These are phyloP conservation scores for Sebastiscus tertius DNA, from an alignment of 2,797 vertebrate species.

Conservation along the genomic window DNA sequence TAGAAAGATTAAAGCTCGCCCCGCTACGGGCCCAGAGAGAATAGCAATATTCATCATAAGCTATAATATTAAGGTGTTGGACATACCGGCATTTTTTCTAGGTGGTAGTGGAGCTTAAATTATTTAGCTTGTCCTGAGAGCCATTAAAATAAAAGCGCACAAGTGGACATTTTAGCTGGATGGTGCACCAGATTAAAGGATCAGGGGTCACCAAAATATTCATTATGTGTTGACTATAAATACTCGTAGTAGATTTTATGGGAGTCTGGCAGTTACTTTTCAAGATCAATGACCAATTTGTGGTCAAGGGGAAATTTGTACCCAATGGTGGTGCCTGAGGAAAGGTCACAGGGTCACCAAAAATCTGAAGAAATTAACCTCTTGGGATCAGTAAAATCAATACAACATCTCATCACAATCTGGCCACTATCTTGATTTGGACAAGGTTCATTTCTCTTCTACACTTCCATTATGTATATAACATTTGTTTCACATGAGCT, in stretches of 20 bases:
- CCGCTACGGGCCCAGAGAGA: background rate
- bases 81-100: background rate
- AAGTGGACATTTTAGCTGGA: background rate
- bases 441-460: background rate
- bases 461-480: background rate
- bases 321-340: background rate
- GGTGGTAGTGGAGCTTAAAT: background rate
- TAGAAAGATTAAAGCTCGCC: background rate
- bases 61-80: background rate
- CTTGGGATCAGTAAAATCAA: conserved; percentile 23
- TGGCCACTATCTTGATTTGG: background rate
- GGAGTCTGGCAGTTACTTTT: background rate
- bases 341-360: conserved; percentile 26
- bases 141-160: conserved; percentile 1
- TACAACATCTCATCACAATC: background rate
- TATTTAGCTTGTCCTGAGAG: conserved; percentile 40
- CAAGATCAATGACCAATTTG: background rate
- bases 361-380: conserved; percentile 1
- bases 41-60: background rate
- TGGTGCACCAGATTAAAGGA: background rate
- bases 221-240: background rate
- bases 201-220: background rate
- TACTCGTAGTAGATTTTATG: background rate
- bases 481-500: background rate
- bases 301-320: background rate